Percentiles rank a stretch among this genome's conserved stretches.
phyloP scores from a whole-genome alignment of 64 coral and sea anemone species.

The Montipora efflorescens region DNA sequence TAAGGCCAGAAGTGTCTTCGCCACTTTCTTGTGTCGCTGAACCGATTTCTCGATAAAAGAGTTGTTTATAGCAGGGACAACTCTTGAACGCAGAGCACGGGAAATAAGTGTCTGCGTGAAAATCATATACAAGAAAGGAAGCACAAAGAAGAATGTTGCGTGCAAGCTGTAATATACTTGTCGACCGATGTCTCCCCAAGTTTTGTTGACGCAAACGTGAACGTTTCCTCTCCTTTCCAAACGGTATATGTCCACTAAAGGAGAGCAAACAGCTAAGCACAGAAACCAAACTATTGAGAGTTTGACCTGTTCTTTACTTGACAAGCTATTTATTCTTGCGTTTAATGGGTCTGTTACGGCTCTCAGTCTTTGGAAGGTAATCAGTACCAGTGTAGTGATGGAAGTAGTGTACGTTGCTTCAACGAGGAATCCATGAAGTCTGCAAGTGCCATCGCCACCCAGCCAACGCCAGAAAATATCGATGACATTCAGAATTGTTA shows the following conservation, averaged over 20 bases:
- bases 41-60: conserved; percentile 22
- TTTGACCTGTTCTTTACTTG: not conserved
- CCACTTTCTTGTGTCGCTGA: not conserved
- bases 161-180: conserved; percentile 37
- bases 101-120: not conserved
- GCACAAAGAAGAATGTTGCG: not conserved
- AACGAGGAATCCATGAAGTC: conserved; percentile 62
- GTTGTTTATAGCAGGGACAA: not conserved
- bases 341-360: conserved; percentile 31
- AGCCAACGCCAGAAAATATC: conserved; percentile 38
- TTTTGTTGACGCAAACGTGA: not conserved
- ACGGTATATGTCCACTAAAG: not conserved
- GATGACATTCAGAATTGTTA: conserved; percentile 39
- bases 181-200: conserved; percentile 14
- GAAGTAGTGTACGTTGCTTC: conserved; percentile 54
- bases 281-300: not conserved
- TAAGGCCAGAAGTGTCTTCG: conserved; percentile 5
- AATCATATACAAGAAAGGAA: conserved; percentile 30
- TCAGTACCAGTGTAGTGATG: conserved; percentile 41
- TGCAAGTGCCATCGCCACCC: conserved; percentile 47
- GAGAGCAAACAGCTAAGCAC: not conserved
- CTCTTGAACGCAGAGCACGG: not conserved
- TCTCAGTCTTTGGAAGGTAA: conserved; percentile 4
- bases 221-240: not conserved
- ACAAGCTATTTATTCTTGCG: not conserved